phyloP scores from a whole-genome alignment of 1,140 invertebrate genomes.

The Pissodes strobi region DNA sequence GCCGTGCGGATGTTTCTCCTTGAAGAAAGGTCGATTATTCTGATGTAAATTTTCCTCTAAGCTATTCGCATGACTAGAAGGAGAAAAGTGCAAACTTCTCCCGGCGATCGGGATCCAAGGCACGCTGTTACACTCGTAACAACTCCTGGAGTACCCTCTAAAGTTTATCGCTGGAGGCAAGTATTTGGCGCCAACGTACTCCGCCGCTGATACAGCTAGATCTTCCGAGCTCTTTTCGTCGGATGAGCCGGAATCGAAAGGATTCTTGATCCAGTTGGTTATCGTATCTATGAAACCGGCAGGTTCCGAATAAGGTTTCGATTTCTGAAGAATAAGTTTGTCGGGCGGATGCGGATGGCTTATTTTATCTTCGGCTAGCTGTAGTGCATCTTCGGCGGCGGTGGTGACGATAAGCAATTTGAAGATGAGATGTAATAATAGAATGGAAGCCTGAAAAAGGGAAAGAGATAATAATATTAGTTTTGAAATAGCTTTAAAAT shows the following conservation, averaged over 20 bases:
- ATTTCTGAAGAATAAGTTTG: slow-evolving; percentile 35
- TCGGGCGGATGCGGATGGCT: background rate
- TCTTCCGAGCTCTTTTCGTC: background rate
- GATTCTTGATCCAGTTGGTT: slow-evolving; percentile 37
- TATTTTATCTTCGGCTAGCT: background rate
- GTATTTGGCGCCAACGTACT: slow-evolving; percentile 24
- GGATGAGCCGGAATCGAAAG: slow-evolving; percentile 35
- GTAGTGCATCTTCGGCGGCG: background rate
- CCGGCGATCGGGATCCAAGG: slow-evolving; percentile 76
- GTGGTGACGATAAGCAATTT: background rate
- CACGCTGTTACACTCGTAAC: slow-evolving; percentile 66
- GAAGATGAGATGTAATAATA: background rate
- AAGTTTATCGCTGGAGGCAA: slow-evolving; percentile 5
- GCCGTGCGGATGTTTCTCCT: background rate
- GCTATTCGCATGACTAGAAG: slow-evolving; percentile 26
- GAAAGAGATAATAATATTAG: no score
- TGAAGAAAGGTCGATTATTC: background rate
- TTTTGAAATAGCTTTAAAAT: no score
- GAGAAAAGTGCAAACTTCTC: slow-evolving; percentile 42
- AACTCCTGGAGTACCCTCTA: slow-evolving; percentile 1
- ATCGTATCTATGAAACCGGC: slow-evolving; percentile 39
- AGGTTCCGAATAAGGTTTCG: slow-evolving; percentile 20
- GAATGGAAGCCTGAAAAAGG: slow-evolving; percentile 9
- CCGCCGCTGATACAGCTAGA: slow-evolving; percentile 28
- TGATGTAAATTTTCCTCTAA: slow-evolving; percentile 8